phyloP scores from a whole-genome alignment of 2,797 vertebrate genomes.

The Eupleurogrammus muticus region DNA sequence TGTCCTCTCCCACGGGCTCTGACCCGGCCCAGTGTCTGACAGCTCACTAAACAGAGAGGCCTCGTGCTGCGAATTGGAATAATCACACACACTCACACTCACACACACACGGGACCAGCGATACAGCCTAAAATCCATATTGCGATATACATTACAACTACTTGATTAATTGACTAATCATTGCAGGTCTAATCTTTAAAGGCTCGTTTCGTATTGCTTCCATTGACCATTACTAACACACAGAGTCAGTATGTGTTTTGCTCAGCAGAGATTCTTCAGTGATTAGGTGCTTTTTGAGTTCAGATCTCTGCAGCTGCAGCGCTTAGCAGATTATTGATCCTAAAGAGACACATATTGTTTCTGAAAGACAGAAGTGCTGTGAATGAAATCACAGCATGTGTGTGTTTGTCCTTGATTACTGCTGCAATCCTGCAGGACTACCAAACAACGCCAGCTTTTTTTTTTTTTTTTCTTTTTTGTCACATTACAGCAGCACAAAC shows the following conservation, averaged over 20 bases:
- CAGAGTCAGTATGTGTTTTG: conserved; percentile 22
- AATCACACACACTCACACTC: conserved; percentile 34
- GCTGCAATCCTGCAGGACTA: conserved; percentile 41
- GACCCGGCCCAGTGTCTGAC: conserved; percentile 79
- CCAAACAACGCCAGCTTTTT: conserved; percentile 43
- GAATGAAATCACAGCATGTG: conserved; percentile 32
- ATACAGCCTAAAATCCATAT: too few relatives aligned
- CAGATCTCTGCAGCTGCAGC: conserved; percentile 21
- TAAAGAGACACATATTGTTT: conserved; percentile 43
- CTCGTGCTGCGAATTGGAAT: conserved; percentile 74
- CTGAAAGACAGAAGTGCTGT: conserved; percentile 33
- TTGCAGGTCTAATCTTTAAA: too few relatives aligned
- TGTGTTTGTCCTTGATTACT: conserved; percentile 49
- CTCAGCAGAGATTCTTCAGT: conserved; percentile 35
- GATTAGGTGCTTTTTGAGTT: conserved; percentile 38
- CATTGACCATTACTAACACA: too few relatives aligned
- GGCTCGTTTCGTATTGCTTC: too few relatives aligned
- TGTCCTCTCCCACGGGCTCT: conserved; percentile 57
- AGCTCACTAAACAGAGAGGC: conserved; percentile 75
- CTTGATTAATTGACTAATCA: too few relatives aligned
- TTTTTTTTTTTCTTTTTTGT: neutral
- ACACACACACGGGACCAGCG: conserved; percentile 15
- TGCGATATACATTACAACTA: too few relatives aligned
- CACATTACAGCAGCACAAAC: conserved; percentile 34
- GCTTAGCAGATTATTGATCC: conserved; percentile 40